Percentiles rank a stretch among this genome's conserved stretches.
phyloP scores from a whole-genome alignment of 53 echinoderm and acorn worm genomes.

The Paracentrotus lividus region DNA sequence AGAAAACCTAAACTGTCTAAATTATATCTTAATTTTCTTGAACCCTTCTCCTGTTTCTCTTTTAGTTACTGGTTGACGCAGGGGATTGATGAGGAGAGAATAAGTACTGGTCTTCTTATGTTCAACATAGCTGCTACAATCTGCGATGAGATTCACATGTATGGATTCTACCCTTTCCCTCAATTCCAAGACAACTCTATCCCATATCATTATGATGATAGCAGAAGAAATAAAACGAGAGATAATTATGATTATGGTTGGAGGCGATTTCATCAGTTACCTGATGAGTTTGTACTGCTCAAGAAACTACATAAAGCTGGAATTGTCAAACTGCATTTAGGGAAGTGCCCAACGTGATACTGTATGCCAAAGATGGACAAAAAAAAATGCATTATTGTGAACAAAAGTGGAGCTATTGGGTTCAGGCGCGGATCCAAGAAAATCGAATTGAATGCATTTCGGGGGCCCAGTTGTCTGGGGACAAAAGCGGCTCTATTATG shows the following conservation, averaged over 20 bases:
- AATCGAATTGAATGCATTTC: too few relatives aligned
- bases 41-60: not conserved
- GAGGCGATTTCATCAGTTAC: conserved; percentile 83
- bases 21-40: not conserved
- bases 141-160: conserved; percentile 94
- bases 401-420: too few relatives aligned
- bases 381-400: not conserved
- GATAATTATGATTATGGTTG: conserved; percentile 84
- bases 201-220: conserved; percentile 96
- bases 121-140: conserved; percentile 92
- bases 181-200: conserved; percentile 82
- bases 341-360: conserved; percentile 75
- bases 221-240: conserved; percentile 66
- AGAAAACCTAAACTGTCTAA: too few relatives aligned
- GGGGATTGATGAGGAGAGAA: conserved; percentile 90
- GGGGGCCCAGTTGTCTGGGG: too few relatives aligned
- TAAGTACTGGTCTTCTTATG: conserved; percentile 98
- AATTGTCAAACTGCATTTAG: conserved; percentile 86
- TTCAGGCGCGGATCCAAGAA: too few relatives aligned
- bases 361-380: not conserved
- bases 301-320: conserved; percentile 92
- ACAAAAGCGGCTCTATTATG: too few relatives aligned
- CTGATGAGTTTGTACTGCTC: conserved; percentile 93
- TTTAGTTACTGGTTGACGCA: conserved; percentile 93
- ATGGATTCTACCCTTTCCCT: conserved; percentile 96